Percentiles rank a stretch among this genome's conserved stretches.
phyloP scores from a whole-genome alignment of 1,140 invertebrate genomes.

The Hycleus phaleratus region DNA sequence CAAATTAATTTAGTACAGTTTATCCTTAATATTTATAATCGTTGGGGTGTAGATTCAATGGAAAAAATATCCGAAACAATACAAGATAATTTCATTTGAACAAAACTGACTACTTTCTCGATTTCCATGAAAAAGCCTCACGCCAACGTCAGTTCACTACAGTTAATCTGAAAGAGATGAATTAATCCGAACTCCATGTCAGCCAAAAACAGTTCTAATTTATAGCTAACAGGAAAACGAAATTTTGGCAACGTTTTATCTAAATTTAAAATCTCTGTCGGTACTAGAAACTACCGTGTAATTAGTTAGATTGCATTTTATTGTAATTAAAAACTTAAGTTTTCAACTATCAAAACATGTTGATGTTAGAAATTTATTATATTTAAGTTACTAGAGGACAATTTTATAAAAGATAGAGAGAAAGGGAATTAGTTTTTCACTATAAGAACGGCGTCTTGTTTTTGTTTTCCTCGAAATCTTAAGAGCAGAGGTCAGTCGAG shows the following conservation, averaged over 20 bases:
- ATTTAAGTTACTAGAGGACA: no score
- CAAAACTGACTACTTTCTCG: conserved; percentile 13
- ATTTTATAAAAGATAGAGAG: no score
- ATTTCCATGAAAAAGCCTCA: conserved; percentile 26
- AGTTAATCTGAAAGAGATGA: conserved; percentile 40
- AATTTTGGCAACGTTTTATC: conserved; percentile 41
- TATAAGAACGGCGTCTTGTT: not conserved
- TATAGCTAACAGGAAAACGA: conserved; percentile 34
- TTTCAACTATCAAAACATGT: conserved; percentile 17
- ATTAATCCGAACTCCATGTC: conserved; percentile 38
- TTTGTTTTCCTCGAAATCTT: conserved; percentile 10
- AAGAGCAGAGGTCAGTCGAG: conserved; percentile 1
- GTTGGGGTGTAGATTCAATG: no score
- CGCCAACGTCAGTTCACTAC: conserved; percentile 34
- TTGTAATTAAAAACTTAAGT: conserved; percentile 35
- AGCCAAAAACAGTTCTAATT: conserved; percentile 32
- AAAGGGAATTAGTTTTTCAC: no score
- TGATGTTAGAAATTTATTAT: not conserved
- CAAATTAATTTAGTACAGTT: no score
- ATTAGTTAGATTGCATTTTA: conserved; percentile 35
- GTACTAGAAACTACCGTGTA: conserved; percentile 31
- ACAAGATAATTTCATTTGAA: conserved; percentile 16
- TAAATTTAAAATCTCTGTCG: conserved; percentile 39
- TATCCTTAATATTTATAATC: no score
- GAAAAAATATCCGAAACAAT: no score